Evolutionary conservation across 2,888 invertebrate species (phyloP), one percentile per base, ranked within the genome.

Genomic region (Trimorus sp.): DNA sequence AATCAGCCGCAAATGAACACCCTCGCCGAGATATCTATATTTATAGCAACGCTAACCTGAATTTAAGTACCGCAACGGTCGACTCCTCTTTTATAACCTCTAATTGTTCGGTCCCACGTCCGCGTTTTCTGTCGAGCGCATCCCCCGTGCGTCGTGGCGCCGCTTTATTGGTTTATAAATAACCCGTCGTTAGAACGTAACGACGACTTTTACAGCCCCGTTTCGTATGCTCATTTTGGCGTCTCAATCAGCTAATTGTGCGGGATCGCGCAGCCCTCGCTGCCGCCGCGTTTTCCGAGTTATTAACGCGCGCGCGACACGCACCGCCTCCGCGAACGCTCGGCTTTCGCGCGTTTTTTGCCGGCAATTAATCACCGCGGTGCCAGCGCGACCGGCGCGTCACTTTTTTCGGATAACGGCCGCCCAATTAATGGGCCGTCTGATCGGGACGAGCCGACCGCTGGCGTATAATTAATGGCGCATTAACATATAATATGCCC

Each of bases 151-250:
- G 83, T 62, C 53, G 69, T 80, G 83, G 82, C 84, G 80, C 82
- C 83, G 78, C 79, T 70, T 84, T 83, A 83, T 83, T 83, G 83
- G 78, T 77, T 77, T 75, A 81, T 77, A 69, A 74, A 68, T 75
- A 66, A 73, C 68, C 45, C 75, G 79, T 71, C 76, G 71, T 79
- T 76, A 62, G 68, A 73, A 76, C 62, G 71, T 82, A 69, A 77
- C 70, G 81, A 77, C 49, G 74, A 80, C 71, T 26, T 26, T 26
- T 26, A 26, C 26, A 68, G 83, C 70, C 58, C 14, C 58, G 63
- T 36, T 7, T 37, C 54, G 26, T 26, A 26, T 26, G 26, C 26
- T 26, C 26, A 26, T 26, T 26, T 26, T 26, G 1, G 26, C 26
- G 63, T 58, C 58, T 58, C 58, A 71, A 71, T 71, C 71, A 48